Conservation (phyloP, 2,113 vertebrate genomes). For the Pavo muticus region DNA sequence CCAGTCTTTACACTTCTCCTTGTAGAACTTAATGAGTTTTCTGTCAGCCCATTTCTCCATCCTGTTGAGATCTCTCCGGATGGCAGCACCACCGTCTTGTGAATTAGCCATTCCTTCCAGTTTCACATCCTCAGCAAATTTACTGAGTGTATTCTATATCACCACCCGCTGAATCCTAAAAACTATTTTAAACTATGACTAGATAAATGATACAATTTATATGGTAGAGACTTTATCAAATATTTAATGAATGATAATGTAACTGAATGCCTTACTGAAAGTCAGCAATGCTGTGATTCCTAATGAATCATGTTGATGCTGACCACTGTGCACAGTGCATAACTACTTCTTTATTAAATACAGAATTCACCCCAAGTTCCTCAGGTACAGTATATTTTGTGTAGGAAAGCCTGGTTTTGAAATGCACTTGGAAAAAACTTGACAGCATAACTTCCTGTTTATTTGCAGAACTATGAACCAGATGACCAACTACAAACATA, state of each 20-base stretch:
- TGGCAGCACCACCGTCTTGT: background rate
- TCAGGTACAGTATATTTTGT: background rate
- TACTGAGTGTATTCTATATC: background rate
- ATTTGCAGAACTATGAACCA: background rate
- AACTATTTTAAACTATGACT: background rate
- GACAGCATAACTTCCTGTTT: background rate
- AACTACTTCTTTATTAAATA: background rate
- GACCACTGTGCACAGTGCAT: background rate
- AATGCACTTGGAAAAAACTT: background rate
- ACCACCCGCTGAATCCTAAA: background rate
- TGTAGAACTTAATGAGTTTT: background rate
- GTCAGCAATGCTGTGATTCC: background rate
- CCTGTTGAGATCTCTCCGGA: background rate
- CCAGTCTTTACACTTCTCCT: background rate
- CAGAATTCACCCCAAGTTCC: background rate
- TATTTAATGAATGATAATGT: background rate
- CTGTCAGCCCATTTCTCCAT: background rate
- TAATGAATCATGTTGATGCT: background rate
- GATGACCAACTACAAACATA: background rate
- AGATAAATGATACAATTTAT: background rate
- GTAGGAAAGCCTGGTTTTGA: background rate
- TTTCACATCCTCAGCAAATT: background rate
- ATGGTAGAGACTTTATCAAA: background rate
- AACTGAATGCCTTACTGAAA: background rate
- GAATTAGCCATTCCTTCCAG: too few relatives aligned